Conservation (phyloP, 2,113 vertebrate genomes). For the Melanerpes formicivorus region DNA sequence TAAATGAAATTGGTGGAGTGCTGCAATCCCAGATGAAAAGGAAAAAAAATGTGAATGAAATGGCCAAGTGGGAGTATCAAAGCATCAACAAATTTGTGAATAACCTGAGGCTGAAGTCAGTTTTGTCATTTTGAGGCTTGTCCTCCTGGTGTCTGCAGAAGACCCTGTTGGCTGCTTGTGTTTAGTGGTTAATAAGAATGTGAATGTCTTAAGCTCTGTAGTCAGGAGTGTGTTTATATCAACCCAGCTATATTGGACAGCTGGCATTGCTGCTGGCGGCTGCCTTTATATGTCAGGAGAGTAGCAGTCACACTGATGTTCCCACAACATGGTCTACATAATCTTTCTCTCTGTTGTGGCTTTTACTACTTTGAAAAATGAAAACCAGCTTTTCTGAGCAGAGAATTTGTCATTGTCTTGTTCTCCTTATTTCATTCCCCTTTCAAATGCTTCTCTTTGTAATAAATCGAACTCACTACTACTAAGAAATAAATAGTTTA, state of each 20-base stretch:
- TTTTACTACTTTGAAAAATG: constrained; percentile 9
- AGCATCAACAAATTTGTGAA: background rate
- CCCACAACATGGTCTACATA: background rate
- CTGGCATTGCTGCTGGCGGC: background rate
- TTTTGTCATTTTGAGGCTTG: rapidly evolving
- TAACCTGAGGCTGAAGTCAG: background rate
- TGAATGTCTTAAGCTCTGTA: rapidly evolving
- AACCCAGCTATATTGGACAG: background rate
- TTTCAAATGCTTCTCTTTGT: background rate
- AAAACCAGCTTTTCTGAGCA: background rate
- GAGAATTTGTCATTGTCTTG: background rate
- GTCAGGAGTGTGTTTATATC: background rate
- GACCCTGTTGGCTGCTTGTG: rapidly evolving
- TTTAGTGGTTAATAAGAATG: background rate
- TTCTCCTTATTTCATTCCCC: background rate
- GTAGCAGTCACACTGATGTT: background rate
- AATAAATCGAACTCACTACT: background rate
- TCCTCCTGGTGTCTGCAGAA: background rate
- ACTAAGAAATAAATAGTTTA: background rate
- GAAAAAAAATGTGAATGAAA: background rate
- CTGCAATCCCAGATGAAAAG: background rate
- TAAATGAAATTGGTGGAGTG: background rate
- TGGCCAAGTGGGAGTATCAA: background rate
- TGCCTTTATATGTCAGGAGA: background rate
- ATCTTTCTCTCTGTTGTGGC: background rate